These are phyloP conservation scores for Arnoldichthys spilopterus DNA, from an alignment of 2,797 vertebrate species.

Conservation along the genomic window DNA sequence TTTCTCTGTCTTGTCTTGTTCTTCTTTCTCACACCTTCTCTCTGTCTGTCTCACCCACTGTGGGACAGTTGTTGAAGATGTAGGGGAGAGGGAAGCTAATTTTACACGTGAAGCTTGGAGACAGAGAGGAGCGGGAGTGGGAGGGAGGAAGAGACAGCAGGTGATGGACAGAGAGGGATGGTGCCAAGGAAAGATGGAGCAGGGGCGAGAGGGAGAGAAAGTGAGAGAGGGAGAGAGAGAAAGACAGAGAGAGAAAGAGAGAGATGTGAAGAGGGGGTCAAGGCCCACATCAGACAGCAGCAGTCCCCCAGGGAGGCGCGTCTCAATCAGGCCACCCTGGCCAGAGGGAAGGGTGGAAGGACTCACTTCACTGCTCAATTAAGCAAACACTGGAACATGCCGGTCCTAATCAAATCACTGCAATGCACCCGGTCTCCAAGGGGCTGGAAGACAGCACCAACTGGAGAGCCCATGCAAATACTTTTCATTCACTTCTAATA, in stretches of 20 bases:
- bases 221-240: constrained; percentile 30
- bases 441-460: constrained; percentile 58
- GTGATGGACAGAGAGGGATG: too few species aligned
- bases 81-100: constrained; percentile 47
- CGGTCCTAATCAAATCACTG: constrained; percentile 75
- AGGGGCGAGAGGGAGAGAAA: constrained; percentile 42
- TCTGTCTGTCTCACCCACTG: constrained; percentile 31
- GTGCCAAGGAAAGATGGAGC: too few species aligned
- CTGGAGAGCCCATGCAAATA: constrained; percentile 47
- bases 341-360: constrained; percentile 69
- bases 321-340: constrained; percentile 79
- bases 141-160: too few species aligned
- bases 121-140: too few species aligned
- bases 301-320: constrained; percentile 74
- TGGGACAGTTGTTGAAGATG: constrained; percentile 36
- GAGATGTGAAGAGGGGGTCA: neutral
- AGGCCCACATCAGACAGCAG: constrained; percentile 56
- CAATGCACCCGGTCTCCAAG: constrained; percentile 51
- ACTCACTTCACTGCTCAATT: constrained; percentile 73
- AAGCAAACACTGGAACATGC: constrained; percentile 62
- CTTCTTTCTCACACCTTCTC: constrained; percentile 2
- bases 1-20: neutral
- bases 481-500: neutral
- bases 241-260: neutral
- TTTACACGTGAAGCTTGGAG: too few species aligned